These are phyloP conservation scores for Cyphomyrus discorhynchus DNA, from an alignment of 2,113 vertebrate species.

Conservation along the genomic window DNA sequence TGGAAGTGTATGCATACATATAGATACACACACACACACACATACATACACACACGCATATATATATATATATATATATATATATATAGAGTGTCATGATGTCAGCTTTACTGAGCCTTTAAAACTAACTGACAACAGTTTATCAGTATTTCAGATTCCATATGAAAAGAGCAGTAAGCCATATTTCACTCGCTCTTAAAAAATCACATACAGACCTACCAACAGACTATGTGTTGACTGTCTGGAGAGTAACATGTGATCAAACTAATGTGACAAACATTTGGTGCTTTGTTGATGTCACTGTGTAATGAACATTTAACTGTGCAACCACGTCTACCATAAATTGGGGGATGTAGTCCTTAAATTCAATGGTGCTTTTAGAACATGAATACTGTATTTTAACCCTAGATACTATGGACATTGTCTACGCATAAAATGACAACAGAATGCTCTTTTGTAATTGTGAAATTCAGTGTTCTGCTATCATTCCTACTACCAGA, in stretches of 20 bases:
- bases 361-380: conserved; percentile 52
- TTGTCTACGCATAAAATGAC: conserved; percentile 40
- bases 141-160: neutral
- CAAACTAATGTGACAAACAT: conserved; percentile 47
- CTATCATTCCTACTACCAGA: neutral
- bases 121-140: neutral
- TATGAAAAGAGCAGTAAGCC: neutral
- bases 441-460: conserved; percentile 19
- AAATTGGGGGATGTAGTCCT: conserved; percentile 37
- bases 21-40: too few relatives aligned
- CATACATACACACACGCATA: too few relatives aligned
- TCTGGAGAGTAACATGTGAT: neutral
- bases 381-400: conserved; percentile 32
- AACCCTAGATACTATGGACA: conserved; percentile 11
- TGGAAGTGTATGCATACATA: too few relatives aligned
- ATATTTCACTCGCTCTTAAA: neutral
- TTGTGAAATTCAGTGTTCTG: conserved; percentile 29
- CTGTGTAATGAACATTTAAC: conserved; percentile 42
- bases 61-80: too few relatives aligned
- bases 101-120: neutral
- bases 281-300: conserved; percentile 29
- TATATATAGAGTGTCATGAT: neutral
- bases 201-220: too few relatives aligned
- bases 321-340: conserved; percentile 11
- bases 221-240: too few relatives aligned